Evolutionary conservation across 2,797 vertebrate genomes (phyloP).

Genomic region (Rhinella marina): DNA sequence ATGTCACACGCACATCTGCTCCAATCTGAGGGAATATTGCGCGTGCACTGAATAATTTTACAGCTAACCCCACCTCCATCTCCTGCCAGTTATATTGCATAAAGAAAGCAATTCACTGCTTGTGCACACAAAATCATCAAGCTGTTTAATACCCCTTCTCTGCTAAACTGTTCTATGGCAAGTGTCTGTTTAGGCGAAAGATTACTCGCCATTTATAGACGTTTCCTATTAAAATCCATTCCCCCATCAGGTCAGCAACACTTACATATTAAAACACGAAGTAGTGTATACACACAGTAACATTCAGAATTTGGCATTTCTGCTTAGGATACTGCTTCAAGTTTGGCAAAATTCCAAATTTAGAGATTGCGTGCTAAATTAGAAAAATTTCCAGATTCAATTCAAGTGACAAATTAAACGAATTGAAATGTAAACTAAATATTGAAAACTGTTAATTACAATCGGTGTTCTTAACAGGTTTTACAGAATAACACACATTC

Average conservation of each 20-base stretch:
- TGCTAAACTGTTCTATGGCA: background rate
- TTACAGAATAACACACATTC: no score
- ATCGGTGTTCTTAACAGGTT: no score
- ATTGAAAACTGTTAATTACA: no score
- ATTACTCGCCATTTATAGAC: slow-evolving; percentile 15
- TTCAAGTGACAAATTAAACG: no score
- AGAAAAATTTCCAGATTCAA: no score
- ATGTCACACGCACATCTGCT: slow-evolving; percentile 57
- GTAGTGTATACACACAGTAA: background rate
- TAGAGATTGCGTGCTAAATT: no score
- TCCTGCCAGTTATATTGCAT: slow-evolving; percentile 36
- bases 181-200: slow-evolving; percentile 5
- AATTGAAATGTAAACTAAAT: no score
- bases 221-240: background rate
- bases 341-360: background rate
- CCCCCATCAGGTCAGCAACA: background rate
- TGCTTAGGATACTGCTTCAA: background rate
- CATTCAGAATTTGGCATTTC: background rate
- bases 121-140: slow-evolving; percentile 22
- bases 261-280: background rate
- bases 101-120: slow-evolving; percentile 24
- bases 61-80: background rate
- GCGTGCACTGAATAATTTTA: slow-evolving; percentile 45
- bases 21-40: slow-evolving; percentile 46
- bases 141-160: slow-evolving; percentile 11